These are phyloP conservation scores for Chironomus riparius DNA, from an alignment of 2,888 invertebrate genomes.

Conservation along the genomic window DNA sequence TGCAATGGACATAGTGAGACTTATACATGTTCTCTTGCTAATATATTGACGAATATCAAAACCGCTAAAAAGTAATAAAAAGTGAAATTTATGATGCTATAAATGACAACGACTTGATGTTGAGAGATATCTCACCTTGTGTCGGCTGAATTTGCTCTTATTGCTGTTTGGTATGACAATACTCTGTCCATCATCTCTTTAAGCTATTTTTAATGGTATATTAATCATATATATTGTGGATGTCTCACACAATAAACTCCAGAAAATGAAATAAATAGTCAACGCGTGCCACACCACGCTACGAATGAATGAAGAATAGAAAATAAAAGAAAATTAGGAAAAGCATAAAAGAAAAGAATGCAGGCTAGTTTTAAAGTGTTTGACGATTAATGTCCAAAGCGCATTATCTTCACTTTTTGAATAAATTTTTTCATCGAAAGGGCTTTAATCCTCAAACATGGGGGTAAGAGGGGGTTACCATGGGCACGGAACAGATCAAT, in stretches of 20 bases:
- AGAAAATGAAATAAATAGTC: not conserved
- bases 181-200: conserved; percentile 39
- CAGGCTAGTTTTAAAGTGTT: too few species aligned
- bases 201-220: not conserved
- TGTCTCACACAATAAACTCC: not conserved
- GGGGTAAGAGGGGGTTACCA: too few species aligned
- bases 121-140: not conserved
- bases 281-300: not conserved
- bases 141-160: conserved; percentile 35
- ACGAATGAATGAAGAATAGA: not conserved
- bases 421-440: too few species aligned
- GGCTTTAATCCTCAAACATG: too few species aligned
- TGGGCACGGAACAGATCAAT: too few species aligned
- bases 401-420: too few species aligned
- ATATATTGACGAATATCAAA: conserved; percentile 40
- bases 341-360: not conserved
- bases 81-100: not conserved
- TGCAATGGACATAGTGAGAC: conserved; percentile 39
- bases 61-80: conserved; percentile 29
- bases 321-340: not conserved
- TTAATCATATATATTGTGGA: not conserved
- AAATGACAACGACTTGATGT: not conserved
- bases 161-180: conserved; percentile 41
- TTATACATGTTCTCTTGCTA: conserved; percentile 40
- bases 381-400: too few species aligned